Percentiles rank a stretch among this genome's conserved stretches.
phyloP scores from a whole-genome alignment of 2,113 vertebrate genomes.

The Hydropotes inermis region DNA sequence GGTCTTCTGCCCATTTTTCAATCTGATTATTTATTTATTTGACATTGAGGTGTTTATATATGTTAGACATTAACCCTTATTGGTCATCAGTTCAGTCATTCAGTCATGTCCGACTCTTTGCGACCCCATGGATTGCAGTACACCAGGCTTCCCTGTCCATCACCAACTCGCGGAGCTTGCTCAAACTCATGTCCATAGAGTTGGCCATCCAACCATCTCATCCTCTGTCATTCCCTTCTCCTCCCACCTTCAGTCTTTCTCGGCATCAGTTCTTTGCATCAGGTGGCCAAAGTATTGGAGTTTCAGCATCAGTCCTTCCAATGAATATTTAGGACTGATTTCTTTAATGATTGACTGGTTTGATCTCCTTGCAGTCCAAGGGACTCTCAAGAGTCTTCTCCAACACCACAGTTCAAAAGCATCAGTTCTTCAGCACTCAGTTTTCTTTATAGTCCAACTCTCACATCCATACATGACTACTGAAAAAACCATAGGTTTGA shows the following conservation, averaged over 20 bases:
- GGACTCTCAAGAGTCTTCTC: not conserved
- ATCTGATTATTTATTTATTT: not conserved
- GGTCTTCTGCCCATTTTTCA: not conserved
- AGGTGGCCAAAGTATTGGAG: not conserved
- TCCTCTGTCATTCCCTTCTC: too few relatives aligned
- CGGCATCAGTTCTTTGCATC: too few relatives aligned
- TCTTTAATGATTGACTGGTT: not conserved
- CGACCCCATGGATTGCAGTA: too few relatives aligned
- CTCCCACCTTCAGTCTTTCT: too few relatives aligned
- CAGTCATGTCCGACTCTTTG: too few relatives aligned
- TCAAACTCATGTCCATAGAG: too few relatives aligned
- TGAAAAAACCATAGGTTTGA: not conserved
- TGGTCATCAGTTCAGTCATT: too few relatives aligned
- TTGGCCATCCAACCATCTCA: too few relatives aligned
- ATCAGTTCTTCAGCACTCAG: not conserved
- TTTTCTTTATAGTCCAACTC: not conserved
- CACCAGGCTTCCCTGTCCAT: too few relatives aligned
- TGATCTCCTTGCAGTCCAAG: not conserved
- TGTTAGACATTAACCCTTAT: not conserved
- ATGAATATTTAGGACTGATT: not conserved
- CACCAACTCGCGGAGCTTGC: too few relatives aligned
- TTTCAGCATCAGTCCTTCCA: not conserved
- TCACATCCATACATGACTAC: not conserved
- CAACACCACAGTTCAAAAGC: not conserved
- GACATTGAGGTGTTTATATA: not conserved